Evolutionary conservation across 2,888 invertebrate species (phyloP).

Genomic region (Griposia aprilina): DNA sequence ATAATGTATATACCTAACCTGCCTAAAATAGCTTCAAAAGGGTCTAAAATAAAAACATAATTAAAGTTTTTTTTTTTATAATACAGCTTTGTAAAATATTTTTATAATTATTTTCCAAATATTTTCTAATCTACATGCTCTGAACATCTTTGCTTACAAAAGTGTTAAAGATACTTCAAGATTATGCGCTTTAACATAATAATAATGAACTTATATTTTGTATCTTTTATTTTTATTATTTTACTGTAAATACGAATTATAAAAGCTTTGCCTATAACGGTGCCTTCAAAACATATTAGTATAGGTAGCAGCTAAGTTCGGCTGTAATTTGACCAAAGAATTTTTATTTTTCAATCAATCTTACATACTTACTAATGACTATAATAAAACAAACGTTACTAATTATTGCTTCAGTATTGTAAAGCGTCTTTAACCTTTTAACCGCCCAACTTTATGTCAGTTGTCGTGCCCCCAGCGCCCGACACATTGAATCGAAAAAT

Average conservation of each 20-base stretch:
- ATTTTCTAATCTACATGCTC: not conserved
- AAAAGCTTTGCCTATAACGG: constrained; percentile 36
- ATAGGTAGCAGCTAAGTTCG: constrained; percentile 5
- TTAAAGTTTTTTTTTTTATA: not conserved
- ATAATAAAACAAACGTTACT: constrained; percentile 42
- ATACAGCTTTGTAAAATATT: not conserved
- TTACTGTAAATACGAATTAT: constrained; percentile 39
- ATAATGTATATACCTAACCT: not conserved
- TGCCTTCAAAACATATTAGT: constrained; percentile 42
- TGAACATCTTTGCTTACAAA: constrained; percentile 3
- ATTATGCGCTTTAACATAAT: constrained; percentile 34
- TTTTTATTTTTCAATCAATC: constrained; percentile 43
- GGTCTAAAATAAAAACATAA: not conserved
- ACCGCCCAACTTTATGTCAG: too few species aligned
- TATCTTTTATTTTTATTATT: constrained; percentile 45
- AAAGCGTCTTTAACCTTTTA: constrained; percentile 70
- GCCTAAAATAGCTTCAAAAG: constrained; percentile 27
- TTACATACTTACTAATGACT: constrained; percentile 40
- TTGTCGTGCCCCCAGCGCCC: too few species aligned
- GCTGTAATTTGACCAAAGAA: constrained; percentile 48
- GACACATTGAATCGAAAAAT: too few species aligned
- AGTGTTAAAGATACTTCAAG: not conserved
- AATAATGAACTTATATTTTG: constrained; percentile 23
- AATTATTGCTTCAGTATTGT: constrained; percentile 72
- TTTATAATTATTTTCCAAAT: not conserved